Evolutionary conservation across 2,797 vertebrate species (phyloP), one percentile per base, ranked within the genome.

Genomic region (Holocentrus rufus): DNA sequence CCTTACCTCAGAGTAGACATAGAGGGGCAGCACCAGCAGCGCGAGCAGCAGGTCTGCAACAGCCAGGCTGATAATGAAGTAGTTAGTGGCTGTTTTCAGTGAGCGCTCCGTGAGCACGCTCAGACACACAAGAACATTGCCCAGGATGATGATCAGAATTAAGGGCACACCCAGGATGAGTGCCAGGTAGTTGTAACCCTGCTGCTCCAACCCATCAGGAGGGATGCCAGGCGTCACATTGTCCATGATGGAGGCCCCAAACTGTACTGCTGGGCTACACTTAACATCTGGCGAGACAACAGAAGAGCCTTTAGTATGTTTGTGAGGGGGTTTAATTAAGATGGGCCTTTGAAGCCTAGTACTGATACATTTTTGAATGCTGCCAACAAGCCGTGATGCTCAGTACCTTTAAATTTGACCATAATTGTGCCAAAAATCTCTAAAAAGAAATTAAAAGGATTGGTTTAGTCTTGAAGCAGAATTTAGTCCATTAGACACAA

Each of bases 71-170:
- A 94, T 89, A 50, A 94, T 94, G 84, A 94, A 94, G 82, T 94
- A 94, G 79, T 94, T 94, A 44, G 93, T 94, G 39, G 93, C 92
- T 0, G 93, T 94, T 76, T 94, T 93, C n/a, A 94, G 90, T 0
- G 93, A 92, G 30, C 87, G 88, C 87, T 94, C 92, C 0, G 92
- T 93, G 42, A 94, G 87, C 50, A 94, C 91, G 18, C 93, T 94
- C 70, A 94, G 83, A 79, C 92, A 93, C 73, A 94, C 93, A 66
- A 94, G 85, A 15, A 93, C 66, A 36, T 94, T 94, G 6, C 93
- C 93, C 84, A 93, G 78, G 76, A 94, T 88, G 75, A 92, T 93
- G 75, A 91, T 55, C 46, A 93, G 76, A 79, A 94, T 93, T 2
- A 94, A 87, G 0, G 88, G 85, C 5, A 94, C 62, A 0, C 93